Evolutionary conservation across 2,113 vertebrate genomes (phyloP), one percentile per base, ranked within the genome.

Genomic region (Laticauda laticaudata): DNA sequence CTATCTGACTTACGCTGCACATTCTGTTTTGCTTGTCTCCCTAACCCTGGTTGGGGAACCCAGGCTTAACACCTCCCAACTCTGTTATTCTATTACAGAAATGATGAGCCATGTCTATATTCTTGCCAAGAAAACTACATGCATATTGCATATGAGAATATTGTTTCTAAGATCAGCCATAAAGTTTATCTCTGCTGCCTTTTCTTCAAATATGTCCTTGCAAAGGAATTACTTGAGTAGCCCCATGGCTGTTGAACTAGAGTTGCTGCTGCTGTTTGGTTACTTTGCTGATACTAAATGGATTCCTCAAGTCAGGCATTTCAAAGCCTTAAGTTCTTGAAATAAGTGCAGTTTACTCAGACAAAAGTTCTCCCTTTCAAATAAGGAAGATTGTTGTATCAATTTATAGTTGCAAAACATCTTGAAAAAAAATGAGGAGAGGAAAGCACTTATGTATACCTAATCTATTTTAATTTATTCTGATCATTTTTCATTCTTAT

Each of bases 391-490:
- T 75, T 75, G 15, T 2, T 34, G 34, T 75, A 15, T 75, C n/a
- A 75, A 29, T 64, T 29, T 64, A 64, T 64, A 64, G 26, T 64
- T 64, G 11, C 61, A 64, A n/a, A 18, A 64, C 89, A 91, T 89
- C 11, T 9, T n/a, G 15, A 1, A 51, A 51, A 51, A 51, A 51
- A 51, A 8, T 1, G 4, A 4, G 2, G 18, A 29, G 5, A 5
- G 12, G 24, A 48, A 15, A 34, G 59, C n/a, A 86, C 43, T 29
- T 24, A 59, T 94, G 64, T 94, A 59, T 15, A 75, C 5, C 92
- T 93, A 21, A 91, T 95, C 96, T 97, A 92, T 75, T 75, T 75
- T 75, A 94, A 95, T 93, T 39, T 93, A 96, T 95, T 95, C 39
- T 88, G 92, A 5, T 45, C 91, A 75, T 88, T 6, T 75, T 75